Evolutionary conservation across 2,113 vertebrate genomes (phyloP), one percentile per base, ranked within the genome.

Genomic region (Pterophyllum scalare): DNA sequence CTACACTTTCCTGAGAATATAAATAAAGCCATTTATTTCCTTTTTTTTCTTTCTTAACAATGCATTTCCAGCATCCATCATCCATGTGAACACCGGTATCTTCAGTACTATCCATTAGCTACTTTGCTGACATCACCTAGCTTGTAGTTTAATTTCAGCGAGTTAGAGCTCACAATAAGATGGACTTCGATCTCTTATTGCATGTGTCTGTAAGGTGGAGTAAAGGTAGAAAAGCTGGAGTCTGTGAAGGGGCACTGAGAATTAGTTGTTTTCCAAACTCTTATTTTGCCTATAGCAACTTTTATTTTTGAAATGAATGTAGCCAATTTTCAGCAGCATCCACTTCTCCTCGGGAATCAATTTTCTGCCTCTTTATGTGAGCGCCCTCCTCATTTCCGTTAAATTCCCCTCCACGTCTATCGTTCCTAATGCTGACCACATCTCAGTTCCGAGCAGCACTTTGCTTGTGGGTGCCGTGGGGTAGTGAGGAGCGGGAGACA

Each of bases 351-450:
- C 28, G 79, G 70, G 65, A 86, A 88, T 90, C 56, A 76, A 88
- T 89, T 87, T 90, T 75, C 81, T 79, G 11, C 77, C 88, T 57
- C 28, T 89, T 58, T 59, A n/a, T 85, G 76, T 62, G 43, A 82
- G 75, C 72, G 70, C 62, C 62, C 31, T 65, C 79, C 84, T 87
- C 72, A 35, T 20, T 33, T 75, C 77, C 38, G 54, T 90, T 87
- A 85, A 75, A 86, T 88, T 89, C 90, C 43, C 81, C 77, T 85
- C 79, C 75, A 86, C 87, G 62, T 91, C 65, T 77, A 65, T 91
- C 88, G 82, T 74, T 87, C 67, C 49, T 81, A 82, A 91, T 86
- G 80, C 87, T 79, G 72, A 72, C 90, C 76, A 65, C 91, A 83
- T 92, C 88, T 89, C 87, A 74, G 40, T 88, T 91, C 81, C 60